Conservation (phyloP, 2,113 vertebrate species). For the Irena cyanogastra region DNA sequence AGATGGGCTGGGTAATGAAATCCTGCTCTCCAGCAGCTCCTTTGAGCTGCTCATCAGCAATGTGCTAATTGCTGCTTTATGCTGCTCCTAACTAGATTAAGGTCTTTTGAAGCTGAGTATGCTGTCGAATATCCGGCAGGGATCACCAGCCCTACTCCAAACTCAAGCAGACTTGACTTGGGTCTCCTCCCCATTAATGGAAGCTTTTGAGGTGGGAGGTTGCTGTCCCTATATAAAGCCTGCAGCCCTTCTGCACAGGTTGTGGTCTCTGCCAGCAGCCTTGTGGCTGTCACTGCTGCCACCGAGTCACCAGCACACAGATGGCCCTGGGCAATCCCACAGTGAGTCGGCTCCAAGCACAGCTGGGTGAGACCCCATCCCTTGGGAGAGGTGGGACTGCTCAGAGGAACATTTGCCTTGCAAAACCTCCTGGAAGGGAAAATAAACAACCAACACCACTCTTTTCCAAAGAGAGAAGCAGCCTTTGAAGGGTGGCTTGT, state of each 20-base stretch:
- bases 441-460: background rate
- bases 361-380: background rate
- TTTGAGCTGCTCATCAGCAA: background rate
- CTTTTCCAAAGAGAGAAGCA: background rate
- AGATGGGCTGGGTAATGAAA: background rate
- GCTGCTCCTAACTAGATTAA: background rate
- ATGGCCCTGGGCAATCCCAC: rapidly evolving
- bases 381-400: background rate
- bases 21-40: background rate
- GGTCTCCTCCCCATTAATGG: background rate
- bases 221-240: background rate
- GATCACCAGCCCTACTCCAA: background rate
- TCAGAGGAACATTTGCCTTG: background rate
- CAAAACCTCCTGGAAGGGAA: background rate
- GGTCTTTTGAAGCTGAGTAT: background rate
- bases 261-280: background rate
- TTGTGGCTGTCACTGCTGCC: background rate
- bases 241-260: background rate
- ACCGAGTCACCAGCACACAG: rapidly evolving
- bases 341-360: rapidly evolving
- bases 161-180: background rate
- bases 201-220: background rate
- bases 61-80: background rate
- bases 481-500: background rate
- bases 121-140: background rate